Evolutionary conservation across 2,888 invertebrate genomes (phyloP).

Genomic region (Drosophila testacea): DNA sequence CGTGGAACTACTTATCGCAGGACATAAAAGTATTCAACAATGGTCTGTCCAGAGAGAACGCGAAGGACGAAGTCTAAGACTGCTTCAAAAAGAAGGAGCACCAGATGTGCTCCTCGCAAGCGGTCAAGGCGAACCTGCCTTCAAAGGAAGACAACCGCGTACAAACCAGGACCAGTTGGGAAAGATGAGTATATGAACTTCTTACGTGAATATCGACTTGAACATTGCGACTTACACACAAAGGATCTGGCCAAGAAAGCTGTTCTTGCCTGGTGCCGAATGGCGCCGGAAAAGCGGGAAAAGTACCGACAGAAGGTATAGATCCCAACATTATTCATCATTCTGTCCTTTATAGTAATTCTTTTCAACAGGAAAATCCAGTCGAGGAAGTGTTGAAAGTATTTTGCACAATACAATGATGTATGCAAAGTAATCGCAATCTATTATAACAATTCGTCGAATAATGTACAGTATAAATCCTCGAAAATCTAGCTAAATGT

Average conservation of each 20-base stretch:
- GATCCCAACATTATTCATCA: neutral
- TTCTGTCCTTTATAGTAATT: neutral
- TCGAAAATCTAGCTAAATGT: no score
- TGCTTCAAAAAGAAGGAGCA: neutral
- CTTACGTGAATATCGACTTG: slow-evolving; percentile 37
- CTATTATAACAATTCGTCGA: no score
- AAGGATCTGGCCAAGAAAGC: slow-evolving; percentile 46
- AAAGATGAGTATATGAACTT: slow-evolving; percentile 56
- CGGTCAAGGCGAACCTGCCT: neutral
- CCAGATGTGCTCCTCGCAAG: neutral
- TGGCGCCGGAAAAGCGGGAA: slow-evolving; percentile 34
- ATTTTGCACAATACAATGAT: no score
- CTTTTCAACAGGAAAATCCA: neutral
- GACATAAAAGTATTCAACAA: neutral
- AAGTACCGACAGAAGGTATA: slow-evolving; percentile 43
- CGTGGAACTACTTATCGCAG: neutral
- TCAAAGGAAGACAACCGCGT: neutral
- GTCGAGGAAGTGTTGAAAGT: neutral
- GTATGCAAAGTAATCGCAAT: no score
- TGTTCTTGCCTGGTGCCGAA: slow-evolving; percentile 50
- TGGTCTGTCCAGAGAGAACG: neutral
- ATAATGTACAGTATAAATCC: no score
- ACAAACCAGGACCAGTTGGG: slow-evolving; percentile 18
- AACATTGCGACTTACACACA: slow-evolving; percentile 45
- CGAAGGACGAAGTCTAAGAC: neutral